These are phyloP conservation scores for Schlechtendalia chinensis DNA, from an alignment of 1,140 invertebrate genomes.

Conservation along the genomic window DNA sequence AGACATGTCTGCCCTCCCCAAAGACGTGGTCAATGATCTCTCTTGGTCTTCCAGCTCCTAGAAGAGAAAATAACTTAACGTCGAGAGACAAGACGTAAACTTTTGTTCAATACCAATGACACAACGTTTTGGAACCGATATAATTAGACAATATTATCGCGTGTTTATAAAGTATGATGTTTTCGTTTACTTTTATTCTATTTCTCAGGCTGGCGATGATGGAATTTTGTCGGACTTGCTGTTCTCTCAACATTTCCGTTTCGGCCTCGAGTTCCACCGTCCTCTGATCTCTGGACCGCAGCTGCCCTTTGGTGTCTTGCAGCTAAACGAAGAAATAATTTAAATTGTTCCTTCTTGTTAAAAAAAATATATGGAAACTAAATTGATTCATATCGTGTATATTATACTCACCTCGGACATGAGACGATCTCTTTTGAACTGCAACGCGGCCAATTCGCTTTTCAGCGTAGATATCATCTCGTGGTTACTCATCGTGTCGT, in stretches of 20 bases:
- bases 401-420: slow-evolving; percentile 64
- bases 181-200: slow-evolving; percentile 63
- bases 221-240: slow-evolving; percentile 75
- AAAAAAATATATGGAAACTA: too few species aligned
- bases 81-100: too few species aligned
- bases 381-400: not conserved
- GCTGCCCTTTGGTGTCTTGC: slow-evolving; percentile 66
- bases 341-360: too few species aligned
- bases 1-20: slow-evolving; percentile 68
- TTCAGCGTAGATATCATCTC: slow-evolving; percentile 71
- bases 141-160: too few species aligned
- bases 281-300: slow-evolving; percentile 66
- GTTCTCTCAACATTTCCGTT: slow-evolving; percentile 71
- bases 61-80: not conserved
- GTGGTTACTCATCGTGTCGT: slow-evolving; percentile 60
- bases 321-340: slow-evolving; percentile 56
- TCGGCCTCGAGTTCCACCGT: slow-evolving; percentile 68
- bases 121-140: too few species aligned
- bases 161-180: too few species aligned
- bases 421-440: slow-evolving; percentile 78
- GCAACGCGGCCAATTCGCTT: slow-evolving; percentile 75
- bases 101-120: too few species aligned
- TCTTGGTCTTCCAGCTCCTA: slow-evolving; percentile 73
- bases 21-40: slow-evolving; percentile 63
- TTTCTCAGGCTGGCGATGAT: slow-evolving; percentile 75